A percentile compares a stretch with the other conserved stretches of the same genome.
Evolutionary conservation across 92 coral and sea anemone genomes (phyloP).

Genomic region (Muricea muricata): DNA sequence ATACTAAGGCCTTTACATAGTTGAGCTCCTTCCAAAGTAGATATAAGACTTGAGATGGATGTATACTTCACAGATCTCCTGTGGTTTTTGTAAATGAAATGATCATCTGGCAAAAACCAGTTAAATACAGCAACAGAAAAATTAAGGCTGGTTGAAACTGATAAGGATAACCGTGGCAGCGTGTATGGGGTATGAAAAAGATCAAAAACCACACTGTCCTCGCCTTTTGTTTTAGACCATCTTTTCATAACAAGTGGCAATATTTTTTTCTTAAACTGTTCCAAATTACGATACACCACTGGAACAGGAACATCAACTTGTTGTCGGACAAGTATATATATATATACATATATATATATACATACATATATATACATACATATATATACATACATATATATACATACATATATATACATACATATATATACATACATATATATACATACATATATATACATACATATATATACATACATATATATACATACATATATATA

Average conservation of each 20-base stretch:
- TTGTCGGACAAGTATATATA: neutral
- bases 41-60: neutral
- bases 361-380: neutral
- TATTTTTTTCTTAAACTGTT: neutral
- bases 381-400: neutral
- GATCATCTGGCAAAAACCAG: conserved; percentile 22
- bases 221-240: neutral
- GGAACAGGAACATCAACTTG: no score
- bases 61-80: neutral
- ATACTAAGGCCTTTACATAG: neutral
- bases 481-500: no score
- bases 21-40: neutral
- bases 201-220: neutral
- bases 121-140: conserved; percentile 9
- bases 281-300: neutral
- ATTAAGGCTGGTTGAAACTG: neutral
- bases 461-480: no score
- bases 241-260: neutral
- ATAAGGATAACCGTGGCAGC: neutral
- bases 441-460: neutral
- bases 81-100: neutral
- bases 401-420: neutral
- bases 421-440: neutral
- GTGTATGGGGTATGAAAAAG: neutral
- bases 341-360: no score